phyloP scores from a whole-genome alignment of 2,113 vertebrate genomes.

The Scolopax mira region DNA sequence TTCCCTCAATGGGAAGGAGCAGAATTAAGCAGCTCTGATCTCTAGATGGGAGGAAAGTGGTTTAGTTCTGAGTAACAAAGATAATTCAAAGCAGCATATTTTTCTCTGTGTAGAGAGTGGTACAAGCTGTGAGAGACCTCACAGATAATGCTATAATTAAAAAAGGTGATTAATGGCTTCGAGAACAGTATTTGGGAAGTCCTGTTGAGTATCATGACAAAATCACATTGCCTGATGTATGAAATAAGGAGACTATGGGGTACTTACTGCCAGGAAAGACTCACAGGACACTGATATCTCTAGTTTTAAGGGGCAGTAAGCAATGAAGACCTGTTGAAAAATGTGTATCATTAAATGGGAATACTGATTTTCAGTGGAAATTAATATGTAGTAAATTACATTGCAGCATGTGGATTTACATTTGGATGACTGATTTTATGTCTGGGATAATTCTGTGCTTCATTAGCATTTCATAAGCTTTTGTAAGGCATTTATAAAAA shows the following conservation, averaged over 20 bases:
- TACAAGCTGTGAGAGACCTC: not conserved
- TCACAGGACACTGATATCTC: not conserved
- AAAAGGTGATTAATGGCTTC: not conserved
- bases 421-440: conserved; percentile 23
- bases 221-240: not conserved
- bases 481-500: not conserved
- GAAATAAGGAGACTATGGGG: not conserved
- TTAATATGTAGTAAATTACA: not conserved
- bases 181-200: not conserved
- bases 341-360: not conserved
- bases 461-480: not conserved
- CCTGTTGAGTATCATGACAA: not conserved
- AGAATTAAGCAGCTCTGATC: not conserved
- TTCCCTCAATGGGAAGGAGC: not conserved
- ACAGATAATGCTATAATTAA: not conserved
- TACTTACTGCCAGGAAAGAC: not conserved
- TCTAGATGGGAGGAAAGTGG: not conserved
- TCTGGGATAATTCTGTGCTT: conserved; percentile 22
- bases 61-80: not conserved
- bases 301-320: not conserved
- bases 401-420: not conserved
- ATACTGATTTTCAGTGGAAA: conserved; percentile 1
- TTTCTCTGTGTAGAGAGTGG: not conserved
- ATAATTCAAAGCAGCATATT: not conserved
- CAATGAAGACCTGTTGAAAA: not conserved